phyloP scores from a whole-genome alignment of 2,797 vertebrate genomes.

The Trematocara caparti region DNA sequence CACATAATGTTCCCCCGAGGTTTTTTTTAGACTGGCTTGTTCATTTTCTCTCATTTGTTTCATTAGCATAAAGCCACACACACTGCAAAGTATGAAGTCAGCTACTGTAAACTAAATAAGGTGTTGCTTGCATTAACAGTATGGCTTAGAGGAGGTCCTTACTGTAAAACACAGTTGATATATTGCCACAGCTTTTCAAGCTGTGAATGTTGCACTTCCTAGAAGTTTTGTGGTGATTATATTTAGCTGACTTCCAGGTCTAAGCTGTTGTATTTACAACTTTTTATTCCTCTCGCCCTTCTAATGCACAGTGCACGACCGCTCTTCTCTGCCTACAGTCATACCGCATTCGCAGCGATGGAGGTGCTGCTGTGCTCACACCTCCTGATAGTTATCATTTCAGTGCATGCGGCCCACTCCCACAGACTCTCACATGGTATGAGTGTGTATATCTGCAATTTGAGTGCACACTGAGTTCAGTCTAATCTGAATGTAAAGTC shows the following conservation, averaged over 20 bases:
- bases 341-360: background rate
- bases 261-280: background rate
- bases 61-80: background rate
- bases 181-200: background rate
- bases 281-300: background rate
- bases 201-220: background rate
- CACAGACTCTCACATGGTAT: slow-evolving; percentile 8
- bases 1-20: background rate
- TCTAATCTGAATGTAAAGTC: background rate
- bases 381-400: slow-evolving; percentile 20
- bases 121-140: background rate
- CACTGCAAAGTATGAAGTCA: background rate
- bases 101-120: background rate
- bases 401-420: background rate
- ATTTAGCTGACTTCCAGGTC: background rate
- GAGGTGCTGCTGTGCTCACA: background rate
- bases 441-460: background rate
- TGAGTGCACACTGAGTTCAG: background rate
- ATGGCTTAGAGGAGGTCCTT: background rate
- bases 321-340: slow-evolving; percentile 2
- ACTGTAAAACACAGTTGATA: background rate
- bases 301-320: background rate
- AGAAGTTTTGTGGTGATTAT: background rate
- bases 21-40: background rate
- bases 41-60: background rate